phyloP scores from a whole-genome alignment of 2,797 vertebrate species.

The Liasis olivaceus region DNA sequence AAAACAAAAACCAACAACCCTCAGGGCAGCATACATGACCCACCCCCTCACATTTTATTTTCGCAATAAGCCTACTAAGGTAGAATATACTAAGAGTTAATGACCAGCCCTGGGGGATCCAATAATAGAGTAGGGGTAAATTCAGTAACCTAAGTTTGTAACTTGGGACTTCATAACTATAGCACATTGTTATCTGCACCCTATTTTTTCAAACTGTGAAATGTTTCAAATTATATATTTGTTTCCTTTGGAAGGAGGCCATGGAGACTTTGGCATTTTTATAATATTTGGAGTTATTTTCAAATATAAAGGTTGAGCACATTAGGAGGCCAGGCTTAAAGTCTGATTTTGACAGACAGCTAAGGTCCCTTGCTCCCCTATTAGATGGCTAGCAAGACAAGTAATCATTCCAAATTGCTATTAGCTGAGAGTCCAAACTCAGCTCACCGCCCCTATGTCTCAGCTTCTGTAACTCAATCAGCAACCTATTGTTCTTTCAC shows the following conservation, averaged over 20 bases:
- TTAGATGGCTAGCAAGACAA: background rate
- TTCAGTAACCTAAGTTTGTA: background rate
- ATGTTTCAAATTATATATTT: background rate
- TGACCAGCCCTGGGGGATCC: background rate
- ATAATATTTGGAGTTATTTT: background rate
- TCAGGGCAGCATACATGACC: background rate
- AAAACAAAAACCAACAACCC: background rate
- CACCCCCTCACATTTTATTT: background rate
- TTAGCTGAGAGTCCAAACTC: background rate
- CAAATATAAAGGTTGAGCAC: background rate
- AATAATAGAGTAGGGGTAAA: background rate
- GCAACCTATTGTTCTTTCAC: background rate
- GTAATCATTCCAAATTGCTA: background rate
- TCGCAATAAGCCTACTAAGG: background rate
- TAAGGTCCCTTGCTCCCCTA: background rate
- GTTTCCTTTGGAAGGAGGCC: background rate
- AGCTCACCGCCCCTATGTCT: background rate
- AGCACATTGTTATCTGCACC: background rate
- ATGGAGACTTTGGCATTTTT: background rate
- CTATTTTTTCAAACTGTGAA: background rate
- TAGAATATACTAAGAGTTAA: background rate
- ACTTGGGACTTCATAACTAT: background rate
- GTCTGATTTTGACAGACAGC: background rate
- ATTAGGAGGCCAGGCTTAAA: background rate
- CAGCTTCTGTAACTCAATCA: background rate